Evolutionary conservation across 2,113 vertebrate genomes (phyloP), one percentile per base, ranked within the genome.

Genomic region (Agelaius phoeniceus): DNA sequence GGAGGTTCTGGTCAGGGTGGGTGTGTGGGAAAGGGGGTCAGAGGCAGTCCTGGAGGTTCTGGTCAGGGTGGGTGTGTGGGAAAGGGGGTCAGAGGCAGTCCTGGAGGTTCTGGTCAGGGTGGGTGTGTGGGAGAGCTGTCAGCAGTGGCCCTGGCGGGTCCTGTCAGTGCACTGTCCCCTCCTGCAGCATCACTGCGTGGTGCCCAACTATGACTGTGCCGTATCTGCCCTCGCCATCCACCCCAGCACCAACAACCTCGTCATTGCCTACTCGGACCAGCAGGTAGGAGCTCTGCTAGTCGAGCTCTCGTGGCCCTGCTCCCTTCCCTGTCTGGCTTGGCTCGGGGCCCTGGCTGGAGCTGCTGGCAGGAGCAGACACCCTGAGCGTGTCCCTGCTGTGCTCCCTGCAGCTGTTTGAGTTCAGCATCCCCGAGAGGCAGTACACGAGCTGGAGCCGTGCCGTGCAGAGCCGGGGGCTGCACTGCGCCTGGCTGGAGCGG

Each of bases 371-470:
- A 30, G 18, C 2, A 1, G 65, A 2, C 5, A 2, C 33, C 24
- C 2, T 51, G 11, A 33, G 33, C 31, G 0, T 4, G 14, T 27
- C 62, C 5, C 3, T 6, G 28, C 39, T 5, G 49, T 18, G 33
- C 59, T 39, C 11, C 48, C 10, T 26, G 11, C 86, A 99, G 99
- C 95, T 99, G 49, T 97, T 99, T 3, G 99, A 99, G 96, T 99
- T 97, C 94, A 99, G 98, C 65, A 98, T 99, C 93, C 91, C 93
- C 2, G 91, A 98, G 84, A 98, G 98, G 92, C 98, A 99, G 75
- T 99, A 99, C 97, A 99, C 99, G 0, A 93, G 97, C 21, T 99
- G 99, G 99, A 99, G 99, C 87, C 97, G 99, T 18, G 84, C 23
- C 44, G 87, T 99, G 87, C 99, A 99, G 97, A 98, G 96, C 83